Percentiles rank a stretch among this genome's conserved stretches.
These are phyloP conservation scores for Dunckerocampus dactyliophorus DNA, from an alignment of 2,113 vertebrate species.

Conservation along the genomic window DNA sequence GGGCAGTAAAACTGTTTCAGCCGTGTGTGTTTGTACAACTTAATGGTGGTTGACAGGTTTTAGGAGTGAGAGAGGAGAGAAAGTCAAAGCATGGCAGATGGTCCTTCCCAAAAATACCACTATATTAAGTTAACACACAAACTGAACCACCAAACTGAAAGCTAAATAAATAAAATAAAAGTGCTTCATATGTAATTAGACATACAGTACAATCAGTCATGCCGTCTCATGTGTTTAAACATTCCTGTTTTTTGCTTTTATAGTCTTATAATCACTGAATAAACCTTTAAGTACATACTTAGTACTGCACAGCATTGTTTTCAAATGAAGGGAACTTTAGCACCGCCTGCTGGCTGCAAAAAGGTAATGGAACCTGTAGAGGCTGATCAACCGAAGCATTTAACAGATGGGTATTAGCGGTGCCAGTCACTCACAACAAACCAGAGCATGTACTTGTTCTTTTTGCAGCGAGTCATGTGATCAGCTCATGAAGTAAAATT, in stretches of 20 bases:
- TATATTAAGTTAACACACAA: conserved; percentile 13
- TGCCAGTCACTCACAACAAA: conserved; percentile 26
- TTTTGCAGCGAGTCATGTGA: conserved; percentile 25
- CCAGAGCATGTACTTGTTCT: conserved; percentile 21
- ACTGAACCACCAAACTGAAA: conserved; percentile 25
- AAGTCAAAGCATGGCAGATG: conserved; percentile 35
- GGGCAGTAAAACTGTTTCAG: not conserved
- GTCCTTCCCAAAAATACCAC: conserved; percentile 40
- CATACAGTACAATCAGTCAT: too few species aligned
- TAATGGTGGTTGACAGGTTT: conserved; percentile 6
- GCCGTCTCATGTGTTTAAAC: too few species aligned
- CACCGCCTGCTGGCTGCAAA: conserved; percentile 47
- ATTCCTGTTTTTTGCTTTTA: too few species aligned
- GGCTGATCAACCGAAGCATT: not conserved
- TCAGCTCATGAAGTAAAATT: conserved; percentile 41
- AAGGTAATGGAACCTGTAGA: conserved; percentile 29
- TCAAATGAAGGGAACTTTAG: conserved; percentile 3
- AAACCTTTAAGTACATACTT: not conserved
- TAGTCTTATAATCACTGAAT: too few species aligned
- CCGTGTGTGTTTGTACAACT: conserved; percentile 14
- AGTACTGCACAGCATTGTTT: not conserved
- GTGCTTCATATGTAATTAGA: conserved; percentile 3
- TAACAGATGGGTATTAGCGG: not conserved
- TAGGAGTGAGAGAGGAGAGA: conserved; percentile 12
- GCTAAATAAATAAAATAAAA: conserved; percentile 36